These are phyloP conservation scores for Orthosia gothica DNA, from an alignment of 2,888 invertebrate genomes.

Conservation along the genomic window DNA sequence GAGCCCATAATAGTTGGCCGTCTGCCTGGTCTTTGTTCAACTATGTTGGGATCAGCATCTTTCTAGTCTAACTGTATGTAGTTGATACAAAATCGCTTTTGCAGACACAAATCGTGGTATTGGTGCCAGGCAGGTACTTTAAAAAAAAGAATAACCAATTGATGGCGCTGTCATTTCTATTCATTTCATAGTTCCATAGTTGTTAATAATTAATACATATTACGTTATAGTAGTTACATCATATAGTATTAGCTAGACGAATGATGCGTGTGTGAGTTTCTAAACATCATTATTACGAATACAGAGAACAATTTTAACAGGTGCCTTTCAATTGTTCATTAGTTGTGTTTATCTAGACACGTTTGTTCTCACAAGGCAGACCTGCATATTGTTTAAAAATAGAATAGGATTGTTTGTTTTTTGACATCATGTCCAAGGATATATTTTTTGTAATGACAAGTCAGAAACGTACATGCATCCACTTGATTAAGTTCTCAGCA, in stretches of 20 bases:
- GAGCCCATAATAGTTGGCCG: too few relatives aligned
- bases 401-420: slow-evolving; percentile 39
- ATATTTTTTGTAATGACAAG: not conserved
- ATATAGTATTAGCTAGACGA: slow-evolving; percentile 16
- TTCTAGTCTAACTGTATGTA: too few relatives aligned
- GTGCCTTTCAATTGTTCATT: slow-evolving; percentile 35
- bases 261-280: not conserved
- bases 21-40: too few relatives aligned
- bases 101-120: not conserved
- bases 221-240: slow-evolving; percentile 17
- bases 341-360: slow-evolving; percentile 22
- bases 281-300: slow-evolving; percentile 19
- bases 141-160: not conserved
- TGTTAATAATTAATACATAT: not conserved
- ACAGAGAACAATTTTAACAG: not conserved
- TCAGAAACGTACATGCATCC: slow-evolving; percentile 7
- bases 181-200: not conserved
- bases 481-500: slow-evolving; percentile 17
- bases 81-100: not conserved
- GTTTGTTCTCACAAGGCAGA: slow-evolving; percentile 8
- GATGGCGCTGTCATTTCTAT: too few relatives aligned
- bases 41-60: not conserved
- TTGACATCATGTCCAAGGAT: not conserved
- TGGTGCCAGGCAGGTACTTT: not conserved
- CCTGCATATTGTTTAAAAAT: slow-evolving; percentile 26